phyloP scores from a whole-genome alignment of 2,113 vertebrate genomes.

The Actinemys pallida region DNA sequence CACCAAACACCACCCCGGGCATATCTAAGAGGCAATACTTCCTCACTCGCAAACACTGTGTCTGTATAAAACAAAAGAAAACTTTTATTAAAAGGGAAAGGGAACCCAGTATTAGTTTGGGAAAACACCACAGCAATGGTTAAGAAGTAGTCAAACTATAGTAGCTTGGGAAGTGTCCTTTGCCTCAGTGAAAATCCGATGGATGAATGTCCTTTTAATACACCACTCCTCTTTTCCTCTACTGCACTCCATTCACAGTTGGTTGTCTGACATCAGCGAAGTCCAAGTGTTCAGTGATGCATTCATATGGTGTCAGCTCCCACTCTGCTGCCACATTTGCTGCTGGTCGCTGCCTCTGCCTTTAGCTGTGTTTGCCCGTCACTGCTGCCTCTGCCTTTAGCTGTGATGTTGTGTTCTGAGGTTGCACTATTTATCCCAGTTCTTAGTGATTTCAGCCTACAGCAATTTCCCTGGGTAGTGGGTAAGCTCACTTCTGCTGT shows the following conservation, averaged over 20 bases:
- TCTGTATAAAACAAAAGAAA: background rate
- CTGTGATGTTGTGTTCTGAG: too few species aligned
- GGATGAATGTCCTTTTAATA: background rate
- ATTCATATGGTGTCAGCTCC: background rate
- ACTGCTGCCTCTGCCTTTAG: too few species aligned
- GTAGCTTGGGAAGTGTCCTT: background rate
- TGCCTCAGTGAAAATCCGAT: background rate
- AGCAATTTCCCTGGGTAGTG: too few species aligned
- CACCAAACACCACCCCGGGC: background rate
- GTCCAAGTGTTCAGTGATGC: background rate
- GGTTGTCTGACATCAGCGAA: background rate
- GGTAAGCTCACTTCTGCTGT: too few species aligned
- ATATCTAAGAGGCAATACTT: background rate
- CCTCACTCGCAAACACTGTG: background rate
- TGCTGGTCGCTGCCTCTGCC: too few species aligned
- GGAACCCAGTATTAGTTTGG: background rate
- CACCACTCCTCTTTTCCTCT: background rate
- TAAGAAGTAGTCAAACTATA: background rate
- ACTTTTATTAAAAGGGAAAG: background rate
- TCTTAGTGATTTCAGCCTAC: too few species aligned
- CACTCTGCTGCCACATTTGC: too few species aligned
- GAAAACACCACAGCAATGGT: background rate
- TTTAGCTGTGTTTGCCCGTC: too few species aligned
- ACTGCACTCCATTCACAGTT: background rate
- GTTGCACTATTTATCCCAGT: too few species aligned